phyloP scores from a whole-genome alignment of 2,113 vertebrate species.

The Carassius auratus region DNA sequence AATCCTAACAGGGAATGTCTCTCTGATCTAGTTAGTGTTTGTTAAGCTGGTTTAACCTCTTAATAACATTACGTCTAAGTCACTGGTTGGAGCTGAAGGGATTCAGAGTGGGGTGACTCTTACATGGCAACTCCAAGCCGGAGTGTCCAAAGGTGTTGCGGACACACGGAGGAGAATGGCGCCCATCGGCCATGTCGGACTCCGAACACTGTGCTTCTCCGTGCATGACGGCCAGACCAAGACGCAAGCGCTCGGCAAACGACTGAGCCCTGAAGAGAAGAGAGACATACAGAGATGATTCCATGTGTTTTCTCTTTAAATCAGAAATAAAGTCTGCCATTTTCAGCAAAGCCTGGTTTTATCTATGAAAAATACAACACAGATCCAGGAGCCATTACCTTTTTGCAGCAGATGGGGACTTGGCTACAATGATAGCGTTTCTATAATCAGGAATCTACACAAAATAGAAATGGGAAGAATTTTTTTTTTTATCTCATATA shows the following conservation, averaged over 20 bases:
- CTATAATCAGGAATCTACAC: slow-evolving; percentile 94
- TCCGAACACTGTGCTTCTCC: slow-evolving; percentile 95
- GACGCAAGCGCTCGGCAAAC: slow-evolving; percentile 89
- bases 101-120: slow-evolving; percentile 64
- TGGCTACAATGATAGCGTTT: slow-evolving; percentile 97
- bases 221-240: slow-evolving; percentile 95
- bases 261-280: slow-evolving; percentile 87
- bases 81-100: background rate
- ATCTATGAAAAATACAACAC: background rate
- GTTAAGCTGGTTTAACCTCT: background rate
- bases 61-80: background rate
- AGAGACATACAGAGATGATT: background rate
- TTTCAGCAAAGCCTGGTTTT: background rate
- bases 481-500: too few relatives aligned
- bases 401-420: slow-evolving; percentile 97
- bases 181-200: slow-evolving; percentile 95
- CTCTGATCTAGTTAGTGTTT: background rate
- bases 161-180: slow-evolving; percentile 92
- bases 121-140: slow-evolving; percentile 92
- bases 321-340: background rate
- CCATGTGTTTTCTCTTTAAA: too few relatives aligned
- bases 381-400: slow-evolving; percentile 77
- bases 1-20: background rate
- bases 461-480: slow-evolving; percentile 18
- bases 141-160: slow-evolving; percentile 91